Evolutionary conservation across 2,113 vertebrate genomes (phyloP).

Genomic region (Mungos mungo): DNA sequence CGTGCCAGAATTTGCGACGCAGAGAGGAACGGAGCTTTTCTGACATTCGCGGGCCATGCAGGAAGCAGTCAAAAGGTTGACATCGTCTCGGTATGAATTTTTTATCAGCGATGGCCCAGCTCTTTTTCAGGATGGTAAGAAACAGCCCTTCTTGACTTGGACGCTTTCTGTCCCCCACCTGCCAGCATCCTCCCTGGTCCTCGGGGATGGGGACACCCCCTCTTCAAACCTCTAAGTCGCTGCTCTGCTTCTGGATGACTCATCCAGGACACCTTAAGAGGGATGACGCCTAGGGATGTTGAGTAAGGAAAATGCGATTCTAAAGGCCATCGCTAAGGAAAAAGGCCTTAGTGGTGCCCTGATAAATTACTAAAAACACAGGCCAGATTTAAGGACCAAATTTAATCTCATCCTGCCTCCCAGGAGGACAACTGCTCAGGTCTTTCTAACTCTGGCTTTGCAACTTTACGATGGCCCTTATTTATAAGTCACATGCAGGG

Average conservation of each 20-base stretch:
- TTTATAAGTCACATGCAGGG: background rate
- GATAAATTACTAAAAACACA: background rate
- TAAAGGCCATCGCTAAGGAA: background rate
- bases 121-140: conserved; percentile 64
- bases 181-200: background rate
- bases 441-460: conserved; percentile 31
- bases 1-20: conserved; percentile 61
- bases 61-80: conserved; percentile 66
- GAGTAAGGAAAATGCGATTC: conserved; percentile 30
- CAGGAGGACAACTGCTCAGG: background rate
- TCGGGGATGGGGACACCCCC: background rate
- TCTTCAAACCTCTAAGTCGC: background rate
- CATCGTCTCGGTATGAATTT: conserved; percentile 60
- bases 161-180: background rate
- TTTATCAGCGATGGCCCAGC: conserved; percentile 69
- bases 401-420: conserved; percentile 29
- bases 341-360: background rate
- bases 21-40: background rate
- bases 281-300: background rate
- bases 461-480: background rate
- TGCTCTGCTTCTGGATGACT: conserved; percentile 15
- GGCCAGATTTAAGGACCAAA: conserved; percentile 51
- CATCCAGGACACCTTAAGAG: background rate
- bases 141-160: background rate
- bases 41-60: conserved; percentile 58